Conservation (phyloP, 2,113 vertebrate species). For the Rhinolophus sinicus region DNA sequence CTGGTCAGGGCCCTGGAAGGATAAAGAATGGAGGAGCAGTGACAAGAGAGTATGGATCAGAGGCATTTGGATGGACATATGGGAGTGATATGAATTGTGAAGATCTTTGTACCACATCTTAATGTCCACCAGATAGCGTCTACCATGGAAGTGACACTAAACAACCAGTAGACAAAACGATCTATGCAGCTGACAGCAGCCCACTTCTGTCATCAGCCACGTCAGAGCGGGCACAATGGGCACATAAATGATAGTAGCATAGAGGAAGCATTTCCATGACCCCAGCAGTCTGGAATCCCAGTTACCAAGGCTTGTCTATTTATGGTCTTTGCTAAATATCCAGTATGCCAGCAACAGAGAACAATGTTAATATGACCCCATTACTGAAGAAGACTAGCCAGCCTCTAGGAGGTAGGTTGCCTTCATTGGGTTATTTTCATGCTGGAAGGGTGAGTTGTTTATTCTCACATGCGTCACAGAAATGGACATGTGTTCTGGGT, state of each 20-base stretch:
- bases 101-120: not conserved
- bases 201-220: not conserved
- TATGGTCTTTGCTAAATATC: not conserved
- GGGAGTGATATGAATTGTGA: not conserved
- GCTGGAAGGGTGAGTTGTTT: not conserved
- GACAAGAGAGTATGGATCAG: not conserved
- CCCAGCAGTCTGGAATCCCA: not conserved
- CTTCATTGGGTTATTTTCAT: not conserved
- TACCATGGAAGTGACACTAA: not conserved
- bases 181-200: not conserved
- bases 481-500: not conserved
- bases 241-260: not conserved
- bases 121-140: not conserved
- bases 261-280: not conserved
- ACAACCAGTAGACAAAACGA: not conserved
- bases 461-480: not conserved
- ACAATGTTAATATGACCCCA: not conserved
- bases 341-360: not conserved
- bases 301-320: not conserved
- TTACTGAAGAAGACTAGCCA: not conserved
- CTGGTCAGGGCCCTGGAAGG: not conserved
- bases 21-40: not conserved
- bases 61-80: not conserved
- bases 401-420: not conserved
- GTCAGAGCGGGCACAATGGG: not conserved